Evolutionary conservation across 2,113 vertebrate genomes (phyloP).

Genomic region (Tringa solitaria): DNA sequence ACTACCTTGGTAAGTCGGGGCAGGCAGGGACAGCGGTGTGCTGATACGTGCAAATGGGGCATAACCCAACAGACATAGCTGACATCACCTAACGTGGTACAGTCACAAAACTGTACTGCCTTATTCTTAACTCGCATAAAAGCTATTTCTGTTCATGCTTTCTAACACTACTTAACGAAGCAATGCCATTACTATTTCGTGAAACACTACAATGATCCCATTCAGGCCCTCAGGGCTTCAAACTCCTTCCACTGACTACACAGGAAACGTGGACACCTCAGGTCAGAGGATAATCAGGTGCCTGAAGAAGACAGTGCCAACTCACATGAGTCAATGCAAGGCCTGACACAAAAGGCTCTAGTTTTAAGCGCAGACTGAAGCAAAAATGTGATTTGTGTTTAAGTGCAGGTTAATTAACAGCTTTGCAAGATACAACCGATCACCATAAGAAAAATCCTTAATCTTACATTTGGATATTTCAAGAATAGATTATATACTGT

Average conservation of each 20-base stretch:
- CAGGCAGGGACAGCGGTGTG: not conserved
- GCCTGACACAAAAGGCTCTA: not conserved
- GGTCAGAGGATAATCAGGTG: not conserved
- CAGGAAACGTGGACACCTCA: not conserved
- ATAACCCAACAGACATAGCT: not conserved
- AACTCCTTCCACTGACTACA: not conserved
- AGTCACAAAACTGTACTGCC: not conserved
- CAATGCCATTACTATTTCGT: conserved; percentile 24
- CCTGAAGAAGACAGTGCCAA: not conserved
- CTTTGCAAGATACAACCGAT: not conserved
- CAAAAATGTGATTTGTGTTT: not conserved
- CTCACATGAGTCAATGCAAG: not conserved
- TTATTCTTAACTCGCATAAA: not conserved
- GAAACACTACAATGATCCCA: not conserved
- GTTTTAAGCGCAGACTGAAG: not conserved
- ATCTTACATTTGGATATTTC: not conserved
- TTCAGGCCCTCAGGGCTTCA: not conserved
- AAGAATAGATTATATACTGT: not conserved
- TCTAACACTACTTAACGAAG: not conserved
- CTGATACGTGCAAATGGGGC: not conserved
- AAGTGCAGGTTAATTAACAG: not conserved
- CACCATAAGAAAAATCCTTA: not conserved
- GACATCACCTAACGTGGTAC: not conserved
- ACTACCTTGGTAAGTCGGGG: not conserved
- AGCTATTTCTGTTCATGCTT: not conserved